Conservation (phyloP, 2,113 vertebrate genomes). For the Prunella himalayana region DNA sequence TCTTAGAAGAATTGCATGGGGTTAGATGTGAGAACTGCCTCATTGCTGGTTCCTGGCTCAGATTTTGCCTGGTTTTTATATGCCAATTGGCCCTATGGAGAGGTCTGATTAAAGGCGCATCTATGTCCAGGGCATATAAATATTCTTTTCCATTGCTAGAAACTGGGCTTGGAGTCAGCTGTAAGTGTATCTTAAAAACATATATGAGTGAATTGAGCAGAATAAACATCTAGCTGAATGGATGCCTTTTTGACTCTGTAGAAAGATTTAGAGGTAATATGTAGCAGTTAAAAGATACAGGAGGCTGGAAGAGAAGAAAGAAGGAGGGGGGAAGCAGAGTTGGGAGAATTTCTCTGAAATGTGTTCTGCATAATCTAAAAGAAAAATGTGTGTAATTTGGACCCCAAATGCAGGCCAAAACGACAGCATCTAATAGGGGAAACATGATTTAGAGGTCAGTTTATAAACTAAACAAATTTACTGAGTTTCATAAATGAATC, state of each 20-base stretch:
- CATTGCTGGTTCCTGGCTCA: neutral
- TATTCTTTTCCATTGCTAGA: neutral
- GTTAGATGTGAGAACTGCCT: neutral
- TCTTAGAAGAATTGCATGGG: neutral
- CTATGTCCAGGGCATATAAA: neutral
- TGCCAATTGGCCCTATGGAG: neutral
- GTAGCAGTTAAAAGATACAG: constrained; percentile 14
- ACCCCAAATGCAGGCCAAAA: constrained; percentile 65
- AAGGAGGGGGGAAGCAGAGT: neutral
- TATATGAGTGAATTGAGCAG: neutral
- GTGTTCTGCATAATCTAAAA: constrained; percentile 66
- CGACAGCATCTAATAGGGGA: constrained; percentile 66
- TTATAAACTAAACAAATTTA: constrained; percentile 77
- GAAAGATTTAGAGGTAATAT: constrained; percentile 47
- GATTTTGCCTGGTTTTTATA: neutral
- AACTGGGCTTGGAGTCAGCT: constrained; percentile 1
- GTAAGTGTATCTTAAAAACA: constrained; percentile 7
- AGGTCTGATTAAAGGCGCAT: neutral
- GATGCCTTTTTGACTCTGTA: neutral
- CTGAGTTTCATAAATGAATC: constrained; percentile 75
- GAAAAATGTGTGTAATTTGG: constrained; percentile 74
- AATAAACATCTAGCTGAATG: constrained; percentile 24
- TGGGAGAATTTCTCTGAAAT: constrained; percentile 57
- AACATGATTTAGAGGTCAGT: constrained; percentile 74
- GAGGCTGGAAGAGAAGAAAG: neutral